Evolutionary conservation across 2,797 vertebrate species (phyloP).

Genomic region (Miichthys miiuy): DNA sequence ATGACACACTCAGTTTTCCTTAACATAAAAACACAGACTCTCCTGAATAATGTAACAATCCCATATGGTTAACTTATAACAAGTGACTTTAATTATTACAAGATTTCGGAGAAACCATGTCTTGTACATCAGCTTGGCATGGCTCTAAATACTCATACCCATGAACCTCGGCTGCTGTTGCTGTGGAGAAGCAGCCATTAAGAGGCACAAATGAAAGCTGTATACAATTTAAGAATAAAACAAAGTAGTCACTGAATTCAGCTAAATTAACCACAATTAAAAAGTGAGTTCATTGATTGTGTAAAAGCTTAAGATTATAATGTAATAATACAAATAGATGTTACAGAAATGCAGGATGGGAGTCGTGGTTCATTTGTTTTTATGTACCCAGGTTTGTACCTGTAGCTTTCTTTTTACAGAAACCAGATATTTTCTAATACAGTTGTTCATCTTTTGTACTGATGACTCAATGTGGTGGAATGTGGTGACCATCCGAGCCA

Average conservation of each 20-base stretch:
- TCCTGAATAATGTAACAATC: not conserved
- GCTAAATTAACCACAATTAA: not conserved
- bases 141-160: slow-evolving; percentile 1
- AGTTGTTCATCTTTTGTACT: not conserved
- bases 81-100: not conserved
- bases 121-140: not conserved
- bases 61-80: no score
- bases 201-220: not conserved
- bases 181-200: not conserved
- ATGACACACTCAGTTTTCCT: not conserved
- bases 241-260: not conserved
- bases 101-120: not conserved
- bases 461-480: not conserved
- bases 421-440: not conserved
- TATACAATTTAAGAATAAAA: not conserved
- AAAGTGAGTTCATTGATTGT: not conserved
- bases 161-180: not conserved
- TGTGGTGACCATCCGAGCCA: not conserved
- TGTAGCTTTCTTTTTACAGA: not conserved
- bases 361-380: not conserved
- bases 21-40: not conserved
- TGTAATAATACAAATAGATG: no score
- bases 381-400: not conserved
- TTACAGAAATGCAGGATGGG: not conserved
- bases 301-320: not conserved